Evolutionary conservation across 2,797 vertebrate species (phyloP).

Genomic region (Acridotheres tristis): DNA sequence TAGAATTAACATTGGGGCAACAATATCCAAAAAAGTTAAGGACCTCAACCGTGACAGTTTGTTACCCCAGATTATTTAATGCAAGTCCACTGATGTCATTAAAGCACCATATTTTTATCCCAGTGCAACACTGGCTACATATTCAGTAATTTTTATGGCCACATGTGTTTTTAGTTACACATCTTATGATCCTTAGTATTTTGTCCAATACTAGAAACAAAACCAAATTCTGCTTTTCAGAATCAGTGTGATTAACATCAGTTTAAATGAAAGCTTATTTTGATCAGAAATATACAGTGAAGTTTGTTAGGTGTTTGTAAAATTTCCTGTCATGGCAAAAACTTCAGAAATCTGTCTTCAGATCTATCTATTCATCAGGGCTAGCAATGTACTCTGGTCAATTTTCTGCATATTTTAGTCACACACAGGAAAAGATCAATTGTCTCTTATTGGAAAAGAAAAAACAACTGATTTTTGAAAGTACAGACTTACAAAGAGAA

Average conservation of each 20-base stretch:
- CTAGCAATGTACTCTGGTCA: background rate
- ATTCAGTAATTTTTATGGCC: background rate
- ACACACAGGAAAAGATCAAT: background rate
- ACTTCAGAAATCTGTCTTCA: background rate
- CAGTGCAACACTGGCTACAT: background rate
- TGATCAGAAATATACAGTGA: background rate
- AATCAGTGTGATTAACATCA: background rate
- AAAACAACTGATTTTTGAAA: background rate
- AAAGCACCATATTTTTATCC: background rate
- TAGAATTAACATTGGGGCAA: background rate
- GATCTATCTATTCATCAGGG: background rate
- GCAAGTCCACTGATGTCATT: background rate
- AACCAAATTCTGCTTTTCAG: background rate
- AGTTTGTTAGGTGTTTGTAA: background rate
- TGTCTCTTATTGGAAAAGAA: background rate
- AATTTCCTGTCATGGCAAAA: background rate
- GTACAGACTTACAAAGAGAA: background rate
- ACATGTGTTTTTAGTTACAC: background rate
- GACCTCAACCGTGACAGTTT: background rate
- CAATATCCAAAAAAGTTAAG: background rate
- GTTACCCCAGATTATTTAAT: background rate
- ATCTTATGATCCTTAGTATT: background rate
- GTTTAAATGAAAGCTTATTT: background rate
- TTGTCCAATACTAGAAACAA: background rate
- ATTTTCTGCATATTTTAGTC: background rate